phyloP scores from a whole-genome alignment of 2,797 vertebrate genomes.

The Epinephelus malabaricus region DNA sequence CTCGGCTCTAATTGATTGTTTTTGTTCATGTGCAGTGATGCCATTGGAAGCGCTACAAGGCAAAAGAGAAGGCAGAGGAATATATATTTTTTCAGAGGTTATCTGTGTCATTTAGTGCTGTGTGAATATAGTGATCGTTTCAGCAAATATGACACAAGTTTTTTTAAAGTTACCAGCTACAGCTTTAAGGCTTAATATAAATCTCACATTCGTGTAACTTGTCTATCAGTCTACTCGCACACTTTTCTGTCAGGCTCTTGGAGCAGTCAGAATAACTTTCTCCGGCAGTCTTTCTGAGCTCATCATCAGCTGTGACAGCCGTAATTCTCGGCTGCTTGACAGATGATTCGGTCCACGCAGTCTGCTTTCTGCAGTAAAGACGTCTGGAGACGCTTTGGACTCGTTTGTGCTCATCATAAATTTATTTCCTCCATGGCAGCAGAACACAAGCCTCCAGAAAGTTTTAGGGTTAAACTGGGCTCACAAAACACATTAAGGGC shows the following conservation, averaged over 20 bases:
- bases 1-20: no score
- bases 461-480: background rate
- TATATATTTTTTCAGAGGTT: no score
- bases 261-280: slow-evolving; percentile 21
- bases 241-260: slow-evolving; percentile 8
- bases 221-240: slow-evolving; percentile 12
- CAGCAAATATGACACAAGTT: no score
- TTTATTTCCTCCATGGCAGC: background rate
- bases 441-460: background rate
- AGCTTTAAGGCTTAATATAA: background rate
- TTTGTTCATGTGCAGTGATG: no score
- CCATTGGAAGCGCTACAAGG: no score
- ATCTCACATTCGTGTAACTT: slow-evolving; percentile 19
- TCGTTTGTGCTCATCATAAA: background rate
- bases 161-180: no score
- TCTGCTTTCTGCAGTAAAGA: slow-evolving; percentile 15
- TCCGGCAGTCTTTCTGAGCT: slow-evolving; percentile 12
- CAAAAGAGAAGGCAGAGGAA: no score
- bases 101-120: no score
- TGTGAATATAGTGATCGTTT: no score
- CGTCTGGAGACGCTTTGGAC: background rate
- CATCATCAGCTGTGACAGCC: slow-evolving; percentile 26
- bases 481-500: background rate
- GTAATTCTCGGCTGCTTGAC: slow-evolving; percentile 36
- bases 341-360: slow-evolving; percentile 12